A percentile compares a stretch with the other conserved stretches of the same genome.
phyloP scores from a whole-genome alignment of 2,888 invertebrate species.

The Platypus cylindrus region DNA sequence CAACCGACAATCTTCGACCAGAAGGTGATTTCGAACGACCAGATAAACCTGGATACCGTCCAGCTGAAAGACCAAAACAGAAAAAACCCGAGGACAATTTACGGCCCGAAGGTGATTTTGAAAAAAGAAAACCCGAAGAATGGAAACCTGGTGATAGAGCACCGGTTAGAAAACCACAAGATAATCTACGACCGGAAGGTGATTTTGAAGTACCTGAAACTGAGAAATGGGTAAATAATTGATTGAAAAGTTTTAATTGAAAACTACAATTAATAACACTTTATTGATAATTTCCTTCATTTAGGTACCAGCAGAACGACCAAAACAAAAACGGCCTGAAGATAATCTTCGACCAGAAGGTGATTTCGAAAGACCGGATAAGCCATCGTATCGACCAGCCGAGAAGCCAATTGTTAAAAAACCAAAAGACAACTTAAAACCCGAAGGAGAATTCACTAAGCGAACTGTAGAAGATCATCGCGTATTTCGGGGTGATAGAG shows the following conservation, averaged over 20 bases:
- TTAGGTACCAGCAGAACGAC: conserved; percentile 28
- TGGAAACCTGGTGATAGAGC: conserved; percentile 35
- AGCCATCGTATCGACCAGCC: conserved; percentile 23
- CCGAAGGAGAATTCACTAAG: conserved; percentile 37
- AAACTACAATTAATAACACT: neutral
- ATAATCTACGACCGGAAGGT: conserved; percentile 39
- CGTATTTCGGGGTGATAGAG: conserved; percentile 48
- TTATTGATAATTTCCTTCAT: neutral
- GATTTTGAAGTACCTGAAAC: conserved; percentile 28
- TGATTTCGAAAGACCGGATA: conserved; percentile 29
- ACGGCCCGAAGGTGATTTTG: conserved; percentile 48
- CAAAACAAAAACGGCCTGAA: conserved; percentile 42
- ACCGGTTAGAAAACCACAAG: conserved; percentile 32
- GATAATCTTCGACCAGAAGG: conserved; percentile 48
- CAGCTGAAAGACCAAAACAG: conserved; percentile 38
- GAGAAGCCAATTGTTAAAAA: conserved; percentile 32
- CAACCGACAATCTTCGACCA: conserved; percentile 38
- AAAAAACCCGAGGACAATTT: conserved; percentile 51
- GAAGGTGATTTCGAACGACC: conserved; percentile 38
- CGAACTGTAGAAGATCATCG: conserved; percentile 44
- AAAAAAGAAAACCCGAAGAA: conserved; percentile 36
- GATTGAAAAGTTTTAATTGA: neutral
- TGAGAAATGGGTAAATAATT: conserved; percentile 9
- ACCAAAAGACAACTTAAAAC: conserved; percentile 37
- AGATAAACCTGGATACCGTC: conserved; percentile 34